phyloP scores from a whole-genome alignment of 2,113 vertebrate species.

The Trachemys scripta region DNA sequence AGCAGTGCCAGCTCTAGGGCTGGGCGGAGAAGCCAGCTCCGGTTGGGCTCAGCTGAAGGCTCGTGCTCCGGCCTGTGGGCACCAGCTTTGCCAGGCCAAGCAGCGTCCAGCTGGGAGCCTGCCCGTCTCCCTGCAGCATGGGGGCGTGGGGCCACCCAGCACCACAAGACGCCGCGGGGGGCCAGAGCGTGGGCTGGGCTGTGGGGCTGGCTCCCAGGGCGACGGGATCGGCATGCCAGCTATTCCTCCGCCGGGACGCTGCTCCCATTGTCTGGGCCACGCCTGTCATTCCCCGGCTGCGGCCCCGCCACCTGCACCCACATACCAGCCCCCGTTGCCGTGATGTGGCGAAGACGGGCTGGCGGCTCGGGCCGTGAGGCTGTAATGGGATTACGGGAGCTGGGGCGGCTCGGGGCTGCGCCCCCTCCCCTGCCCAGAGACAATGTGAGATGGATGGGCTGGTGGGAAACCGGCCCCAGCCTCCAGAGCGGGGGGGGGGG shows the following conservation, averaged over 20 bases:
- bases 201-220: constrained; percentile 1
- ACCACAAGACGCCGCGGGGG: neutral
- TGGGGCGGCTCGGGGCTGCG: constrained; percentile 43
- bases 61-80: neutral
- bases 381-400: constrained; percentile 74
- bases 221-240: constrained; percentile 37
- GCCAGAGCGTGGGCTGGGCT: neutral
- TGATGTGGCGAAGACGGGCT: constrained; percentile 68
- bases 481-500: neutral
- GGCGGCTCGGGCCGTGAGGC: constrained; percentile 44
- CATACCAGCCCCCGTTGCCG: constrained; percentile 79
- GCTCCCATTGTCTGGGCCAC: constrained; percentile 17
- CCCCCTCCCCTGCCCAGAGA: constrained; percentile 15
- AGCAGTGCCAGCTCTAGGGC: neutral
- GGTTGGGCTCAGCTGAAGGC: neutral
- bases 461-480: constrained; percentile 31
- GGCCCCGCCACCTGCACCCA: constrained; percentile 39
- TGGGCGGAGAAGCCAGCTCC: neutral
- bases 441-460: constrained; percentile 38
- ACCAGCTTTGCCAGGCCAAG: neutral
- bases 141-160: neutral
- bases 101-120: neutral
- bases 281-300: neutral
- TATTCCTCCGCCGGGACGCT: constrained; percentile 35
- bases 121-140: neutral